phyloP scores from a whole-genome alignment of 2,113 vertebrate genomes.

The Chloroceryle aenea region DNA sequence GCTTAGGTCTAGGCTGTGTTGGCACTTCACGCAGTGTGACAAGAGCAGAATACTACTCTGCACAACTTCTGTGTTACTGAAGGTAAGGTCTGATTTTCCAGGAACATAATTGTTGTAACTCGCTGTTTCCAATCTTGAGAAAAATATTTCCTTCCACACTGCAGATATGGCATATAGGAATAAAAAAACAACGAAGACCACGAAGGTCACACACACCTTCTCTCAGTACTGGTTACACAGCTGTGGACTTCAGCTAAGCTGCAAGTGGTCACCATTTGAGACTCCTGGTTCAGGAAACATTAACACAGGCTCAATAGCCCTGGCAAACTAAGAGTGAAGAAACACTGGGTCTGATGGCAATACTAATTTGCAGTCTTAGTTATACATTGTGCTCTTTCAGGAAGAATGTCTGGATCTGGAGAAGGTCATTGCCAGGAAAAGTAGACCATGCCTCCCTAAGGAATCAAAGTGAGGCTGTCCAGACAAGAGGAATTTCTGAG shows the following conservation, averaged over 20 bases:
- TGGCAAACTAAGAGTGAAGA: neutral
- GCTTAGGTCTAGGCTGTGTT: neutral
- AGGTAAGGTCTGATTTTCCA: neutral
- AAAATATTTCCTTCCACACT: neutral
- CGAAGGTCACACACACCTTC: neutral
- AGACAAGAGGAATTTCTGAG: neutral
- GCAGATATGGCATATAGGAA: neutral
- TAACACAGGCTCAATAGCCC: neutral
- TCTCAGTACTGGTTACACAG: neutral
- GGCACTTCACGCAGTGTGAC: accelerated
- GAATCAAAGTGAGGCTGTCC: neutral
- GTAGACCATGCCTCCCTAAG: accelerated
- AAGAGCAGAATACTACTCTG: neutral
- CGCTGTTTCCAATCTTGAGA: neutral
- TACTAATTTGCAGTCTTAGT: neutral
- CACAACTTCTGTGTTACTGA: neutral
- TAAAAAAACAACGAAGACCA: neutral
- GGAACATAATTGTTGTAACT: neutral
- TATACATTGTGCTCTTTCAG: neutral
- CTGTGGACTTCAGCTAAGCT: neutral
- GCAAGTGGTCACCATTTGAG: neutral
- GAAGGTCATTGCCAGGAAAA: neutral
- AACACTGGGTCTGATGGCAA: neutral
- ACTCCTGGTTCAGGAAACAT: neutral
- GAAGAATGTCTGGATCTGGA: neutral